These are phyloP conservation scores for Hanleya hanleyi DNA, from an alignment of 2,888 invertebrate genomes.

Conservation along the genomic window DNA sequence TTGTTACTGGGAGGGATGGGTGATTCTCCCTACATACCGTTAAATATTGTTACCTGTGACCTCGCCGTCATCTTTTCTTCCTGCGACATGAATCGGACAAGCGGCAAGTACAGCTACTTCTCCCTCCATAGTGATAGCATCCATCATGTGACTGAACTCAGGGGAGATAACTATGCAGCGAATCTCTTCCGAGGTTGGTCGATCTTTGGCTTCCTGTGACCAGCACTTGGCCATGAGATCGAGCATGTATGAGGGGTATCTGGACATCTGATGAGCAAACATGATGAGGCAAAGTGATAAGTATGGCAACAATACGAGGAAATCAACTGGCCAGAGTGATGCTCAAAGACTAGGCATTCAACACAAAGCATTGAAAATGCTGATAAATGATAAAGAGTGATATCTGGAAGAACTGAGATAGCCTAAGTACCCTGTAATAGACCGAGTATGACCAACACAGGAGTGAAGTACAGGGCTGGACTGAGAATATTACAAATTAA, in stretches of 20 bases:
- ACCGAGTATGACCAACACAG: no score
- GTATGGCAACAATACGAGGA: neutral
- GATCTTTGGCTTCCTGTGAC: constrained; percentile 84
- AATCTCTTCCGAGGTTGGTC: constrained; percentile 92
- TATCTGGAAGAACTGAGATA: no score
- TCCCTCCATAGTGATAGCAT: constrained; percentile 82
- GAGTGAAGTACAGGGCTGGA: no score
- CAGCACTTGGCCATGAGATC: constrained; percentile 98
- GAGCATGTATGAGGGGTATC: constrained; percentile 81
- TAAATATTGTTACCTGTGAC: neutral
- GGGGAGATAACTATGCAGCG: constrained; percentile 94
- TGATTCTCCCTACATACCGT: no score
- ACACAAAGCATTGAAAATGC: neutral
- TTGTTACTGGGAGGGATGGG: no score
- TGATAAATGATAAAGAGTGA: neutral
- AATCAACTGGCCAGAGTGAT: no score
- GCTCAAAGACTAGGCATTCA: neutral
- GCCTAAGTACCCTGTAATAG: no score
- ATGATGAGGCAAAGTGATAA: neutral
- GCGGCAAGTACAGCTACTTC: constrained; percentile 50
- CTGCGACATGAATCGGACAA: constrained; percentile 17
- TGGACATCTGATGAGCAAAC: constrained; percentile 67
- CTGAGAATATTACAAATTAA: no score
- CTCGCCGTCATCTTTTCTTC: neutral
- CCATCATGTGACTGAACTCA: constrained; percentile 91